Evolutionary conservation across 2,797 vertebrate genomes (phyloP).

Genomic region (Erithacus rubecula): DNA sequence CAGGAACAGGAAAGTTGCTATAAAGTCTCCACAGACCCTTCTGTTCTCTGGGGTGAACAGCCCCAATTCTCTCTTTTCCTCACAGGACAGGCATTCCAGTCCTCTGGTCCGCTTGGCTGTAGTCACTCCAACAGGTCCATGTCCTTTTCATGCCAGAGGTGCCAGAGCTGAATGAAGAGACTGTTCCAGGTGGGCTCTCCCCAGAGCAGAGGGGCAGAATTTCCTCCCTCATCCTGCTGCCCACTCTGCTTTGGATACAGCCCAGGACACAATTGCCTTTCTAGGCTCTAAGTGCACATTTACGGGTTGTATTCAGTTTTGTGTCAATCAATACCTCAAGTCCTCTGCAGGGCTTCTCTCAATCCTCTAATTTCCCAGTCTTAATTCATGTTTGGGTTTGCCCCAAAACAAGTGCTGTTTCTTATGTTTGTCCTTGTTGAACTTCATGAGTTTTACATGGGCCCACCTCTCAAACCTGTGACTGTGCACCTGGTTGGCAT

Average conservation of each 20-base stretch:
- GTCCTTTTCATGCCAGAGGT: not conserved
- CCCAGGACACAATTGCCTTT: accelerated
- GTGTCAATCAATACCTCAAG: not conserved
- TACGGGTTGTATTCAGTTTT: not conserved
- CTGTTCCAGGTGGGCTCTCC: not conserved
- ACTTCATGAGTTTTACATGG: not conserved
- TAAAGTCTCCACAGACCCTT: not conserved
- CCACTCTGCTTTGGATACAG: accelerated
- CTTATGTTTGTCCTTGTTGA: not conserved
- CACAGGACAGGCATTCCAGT: not conserved
- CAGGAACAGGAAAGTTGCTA: not conserved
- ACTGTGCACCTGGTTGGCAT: not conserved
- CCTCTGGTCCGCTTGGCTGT: not conserved
- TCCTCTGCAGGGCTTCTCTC: not conserved
- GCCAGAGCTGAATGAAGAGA: not conserved
- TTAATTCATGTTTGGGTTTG: not conserved
- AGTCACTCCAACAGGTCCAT: accelerated
- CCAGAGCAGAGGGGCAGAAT: not conserved
- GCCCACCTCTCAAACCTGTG: not conserved
- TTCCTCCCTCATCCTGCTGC: not conserved
- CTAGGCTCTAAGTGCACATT: not conserved
- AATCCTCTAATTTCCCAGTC: not conserved
- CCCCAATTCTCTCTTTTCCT: not conserved
- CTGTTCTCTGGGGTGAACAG: not conserved
- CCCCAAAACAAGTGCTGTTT: not conserved